phyloP scores from a whole-genome alignment of 1,140 invertebrate species.

The Linepithema humile region DNA sequence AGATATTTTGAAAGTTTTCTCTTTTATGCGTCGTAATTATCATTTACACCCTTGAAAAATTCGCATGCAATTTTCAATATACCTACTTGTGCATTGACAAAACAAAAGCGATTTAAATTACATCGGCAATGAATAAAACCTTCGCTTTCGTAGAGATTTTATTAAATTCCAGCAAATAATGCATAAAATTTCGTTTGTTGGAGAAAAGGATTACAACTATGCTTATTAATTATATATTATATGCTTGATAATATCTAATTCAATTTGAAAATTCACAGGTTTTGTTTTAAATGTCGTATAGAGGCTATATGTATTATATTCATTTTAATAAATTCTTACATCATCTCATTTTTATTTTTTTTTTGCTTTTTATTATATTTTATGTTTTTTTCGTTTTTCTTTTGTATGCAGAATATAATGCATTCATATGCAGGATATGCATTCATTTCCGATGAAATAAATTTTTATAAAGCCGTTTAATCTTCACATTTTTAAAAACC shows the following conservation, averaged over 20 bases:
- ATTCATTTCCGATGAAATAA: not conserved
- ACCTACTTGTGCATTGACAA: not conserved
- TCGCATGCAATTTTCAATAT: not conserved
- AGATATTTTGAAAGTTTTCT: constrained; percentile 13
- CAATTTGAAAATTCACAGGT: not conserved
- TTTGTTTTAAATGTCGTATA: constrained; percentile 62
- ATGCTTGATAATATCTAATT: not conserved
- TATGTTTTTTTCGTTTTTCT: constrained; percentile 12
- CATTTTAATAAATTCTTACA: constrained; percentile 67
- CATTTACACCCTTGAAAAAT: not conserved
- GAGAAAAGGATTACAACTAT: not conserved
- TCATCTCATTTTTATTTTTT: constrained; percentile 33
- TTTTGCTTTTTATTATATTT: constrained; percentile 15
- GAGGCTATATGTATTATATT: constrained; percentile 61
- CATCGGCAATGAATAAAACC: not conserved
- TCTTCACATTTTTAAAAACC: not conserved
- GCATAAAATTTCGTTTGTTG: not conserved
- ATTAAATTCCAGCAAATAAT: not conserved
- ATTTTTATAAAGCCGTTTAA: not conserved
- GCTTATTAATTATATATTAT: not conserved
- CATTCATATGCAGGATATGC: not conserved
- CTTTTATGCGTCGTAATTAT: constrained; percentile 11
- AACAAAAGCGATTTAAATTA: not conserved
- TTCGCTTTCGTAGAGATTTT: not conserved
- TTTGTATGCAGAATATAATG: not conserved